phyloP scores from a whole-genome alignment of 2,113 vertebrate species.

The Takifugu bimaculatus region DNA sequence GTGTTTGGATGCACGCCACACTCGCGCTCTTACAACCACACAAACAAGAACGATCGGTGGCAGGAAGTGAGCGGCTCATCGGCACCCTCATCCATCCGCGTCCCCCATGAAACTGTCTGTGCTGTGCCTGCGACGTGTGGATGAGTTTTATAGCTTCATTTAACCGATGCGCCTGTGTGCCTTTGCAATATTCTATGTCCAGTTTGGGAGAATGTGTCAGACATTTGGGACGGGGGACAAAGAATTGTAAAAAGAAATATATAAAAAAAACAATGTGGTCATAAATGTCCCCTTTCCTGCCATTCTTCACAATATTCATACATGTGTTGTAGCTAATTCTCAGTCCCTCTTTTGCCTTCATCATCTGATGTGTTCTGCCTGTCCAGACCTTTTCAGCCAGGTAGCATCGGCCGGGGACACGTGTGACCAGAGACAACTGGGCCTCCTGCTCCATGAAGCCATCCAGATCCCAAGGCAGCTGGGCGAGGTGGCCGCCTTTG shows the following conservation, averaged over 20 bases:
- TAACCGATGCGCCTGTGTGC: constrained; percentile 1
- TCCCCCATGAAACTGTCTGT: constrained; percentile 26
- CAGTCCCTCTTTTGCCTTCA: background rate
- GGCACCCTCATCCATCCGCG: constrained; percentile 2
- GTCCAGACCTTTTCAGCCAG: constrained; percentile 89
- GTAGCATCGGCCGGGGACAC: constrained; percentile 86
- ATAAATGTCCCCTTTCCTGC: no score
- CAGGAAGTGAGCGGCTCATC: constrained; percentile 4
- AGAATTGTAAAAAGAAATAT: constrained; percentile 10
- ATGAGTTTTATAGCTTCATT: constrained; percentile 31
- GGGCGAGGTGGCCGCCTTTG: constrained; percentile 94
- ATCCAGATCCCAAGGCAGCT: constrained; percentile 95
- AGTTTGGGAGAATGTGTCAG: background rate
- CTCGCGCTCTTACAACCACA: background rate
- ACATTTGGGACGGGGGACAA: constrained; percentile 8
- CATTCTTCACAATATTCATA: no score
- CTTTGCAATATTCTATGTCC: constrained; percentile 31
- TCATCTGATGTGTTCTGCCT: background rate
- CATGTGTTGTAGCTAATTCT: background rate
- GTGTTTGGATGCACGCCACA: constrained; percentile 9
- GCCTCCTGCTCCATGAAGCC: constrained; percentile 89
- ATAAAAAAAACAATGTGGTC: constrained; percentile 26
- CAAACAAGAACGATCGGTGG: background rate
- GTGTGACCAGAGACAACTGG: constrained; percentile 92
- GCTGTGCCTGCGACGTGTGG: constrained; percentile 20